Conservation (phyloP, 1,140 invertebrate species). For the Matsumurasca onukii region DNA sequence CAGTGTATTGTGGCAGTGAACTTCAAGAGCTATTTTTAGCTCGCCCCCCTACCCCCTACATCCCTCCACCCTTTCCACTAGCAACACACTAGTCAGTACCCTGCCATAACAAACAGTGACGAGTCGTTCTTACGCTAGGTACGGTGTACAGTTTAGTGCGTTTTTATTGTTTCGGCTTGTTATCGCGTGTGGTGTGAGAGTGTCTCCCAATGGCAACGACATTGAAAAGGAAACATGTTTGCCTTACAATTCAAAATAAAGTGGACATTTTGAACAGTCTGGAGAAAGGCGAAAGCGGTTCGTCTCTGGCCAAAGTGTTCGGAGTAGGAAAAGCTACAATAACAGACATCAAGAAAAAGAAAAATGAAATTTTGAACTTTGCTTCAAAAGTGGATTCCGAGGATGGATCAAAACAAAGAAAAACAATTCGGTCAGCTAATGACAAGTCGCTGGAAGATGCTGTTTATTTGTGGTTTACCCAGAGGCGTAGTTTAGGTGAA, state of each 20-base stretch:
- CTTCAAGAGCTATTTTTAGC: no score
- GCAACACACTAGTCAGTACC: no score
- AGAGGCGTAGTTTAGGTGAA: slow-evolving; percentile 36
- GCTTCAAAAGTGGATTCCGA: slow-evolving; percentile 22
- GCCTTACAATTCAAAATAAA: slow-evolving; percentile 32
- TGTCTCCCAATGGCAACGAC: no score
- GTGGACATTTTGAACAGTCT: slow-evolving; percentile 34
- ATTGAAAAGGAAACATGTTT: slow-evolving; percentile 4
- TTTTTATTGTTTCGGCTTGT: no score
- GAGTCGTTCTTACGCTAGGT: no score
- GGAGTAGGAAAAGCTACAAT: slow-evolving; percentile 36
- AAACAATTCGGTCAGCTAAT: slow-evolving; percentile 32
- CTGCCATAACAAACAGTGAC: no score
- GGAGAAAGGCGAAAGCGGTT: slow-evolving; percentile 34
- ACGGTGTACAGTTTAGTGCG: no score
- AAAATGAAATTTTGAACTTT: slow-evolving; percentile 31
- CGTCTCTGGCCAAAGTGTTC: slow-evolving; percentile 26
- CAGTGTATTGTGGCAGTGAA: no score
- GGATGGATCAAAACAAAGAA: slow-evolving; percentile 28
- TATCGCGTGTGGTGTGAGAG: no score
- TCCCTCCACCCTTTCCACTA: no score
- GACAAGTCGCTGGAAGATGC: slow-evolving; percentile 37
- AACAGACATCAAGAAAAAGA: slow-evolving; percentile 34
- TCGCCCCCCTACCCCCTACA: no score
- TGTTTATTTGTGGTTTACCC: slow-evolving; percentile 37